A percentile compares a stretch with the other conserved stretches of the same genome.
These are phyloP conservation scores for Pandemis heparana DNA, from an alignment of 2,888 invertebrate genomes.

Conservation along the genomic window DNA sequence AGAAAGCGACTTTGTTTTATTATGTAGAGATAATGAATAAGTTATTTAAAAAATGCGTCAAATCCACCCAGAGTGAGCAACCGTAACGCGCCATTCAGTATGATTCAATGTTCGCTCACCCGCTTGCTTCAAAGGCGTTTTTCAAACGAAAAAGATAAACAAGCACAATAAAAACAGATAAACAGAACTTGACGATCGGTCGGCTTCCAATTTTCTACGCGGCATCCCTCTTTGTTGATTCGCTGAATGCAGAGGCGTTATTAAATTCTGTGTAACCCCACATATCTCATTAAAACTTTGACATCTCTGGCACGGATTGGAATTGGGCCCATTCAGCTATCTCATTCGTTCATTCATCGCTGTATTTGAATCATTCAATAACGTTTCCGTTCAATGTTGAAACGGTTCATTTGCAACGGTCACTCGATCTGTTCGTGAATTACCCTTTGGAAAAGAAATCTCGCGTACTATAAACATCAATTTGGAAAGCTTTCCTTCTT, in stretches of 20 bases:
- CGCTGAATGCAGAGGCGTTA: conserved; percentile 20
- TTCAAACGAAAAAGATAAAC: conserved; percentile 33
- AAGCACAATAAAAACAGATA: conserved; percentile 37
- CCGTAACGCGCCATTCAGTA: conserved; percentile 26
- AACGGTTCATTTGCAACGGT: conserved; percentile 15
- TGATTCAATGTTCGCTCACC: conserved; percentile 27
- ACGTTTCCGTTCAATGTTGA: conserved; percentile 13
- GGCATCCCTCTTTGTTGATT: conserved; percentile 36
- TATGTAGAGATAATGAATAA: too few relatives aligned
- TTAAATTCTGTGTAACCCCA: conserved; percentile 40
- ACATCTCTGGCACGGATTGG: conserved; percentile 25
- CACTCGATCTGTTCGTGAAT: not conserved
- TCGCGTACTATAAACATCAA: not conserved
- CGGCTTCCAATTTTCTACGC: conserved; percentile 37
- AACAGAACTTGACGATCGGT: conserved; percentile 32
- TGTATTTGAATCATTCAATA: conserved; percentile 28
- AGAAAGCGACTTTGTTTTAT: too few relatives aligned
- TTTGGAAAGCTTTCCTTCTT: too few relatives aligned
- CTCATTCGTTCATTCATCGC: conserved; percentile 37
- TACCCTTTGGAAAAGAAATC: not conserved
- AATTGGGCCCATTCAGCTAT: conserved; percentile 34
- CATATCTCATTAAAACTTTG: conserved; percentile 43
- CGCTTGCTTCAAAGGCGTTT: conserved; percentile 21
- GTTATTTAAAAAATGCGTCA: conserved; percentile 1
- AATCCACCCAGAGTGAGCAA: conserved; percentile 9